Base-by-base conservation (phyloP, 1,140 invertebrate species). In the Trachelipus rathkii region DNA sequence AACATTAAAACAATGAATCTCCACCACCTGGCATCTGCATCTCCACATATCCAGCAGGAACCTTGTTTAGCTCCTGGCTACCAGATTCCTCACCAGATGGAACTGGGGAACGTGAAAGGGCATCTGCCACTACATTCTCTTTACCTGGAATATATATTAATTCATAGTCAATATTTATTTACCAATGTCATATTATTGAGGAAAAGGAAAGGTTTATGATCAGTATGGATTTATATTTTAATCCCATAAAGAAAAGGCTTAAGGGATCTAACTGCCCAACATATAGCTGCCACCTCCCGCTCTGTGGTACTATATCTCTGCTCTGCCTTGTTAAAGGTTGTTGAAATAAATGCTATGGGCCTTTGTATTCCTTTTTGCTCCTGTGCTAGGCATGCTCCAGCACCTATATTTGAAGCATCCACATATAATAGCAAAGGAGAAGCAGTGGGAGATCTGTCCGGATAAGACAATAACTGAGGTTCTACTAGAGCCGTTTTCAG, bases 391-490 rank as follows among this genome's bases (percentile, higher is more conserved):
- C 72, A 73, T 0, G 72, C 72, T 45, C 72, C 44, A 73, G 72
- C 10, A 50, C 72, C 72, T n/a, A 60, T 60, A 13, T 60, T 45
- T 1, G 72, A 73, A 1, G 72, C 72, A 73, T 73, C 72, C 11
- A 73, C 72, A 53, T 50, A 19, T 19, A 72, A 72, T 10, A 24
- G 43, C 19, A 72, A 44, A 19, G 71, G 71, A 33, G 33, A 33
- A 33, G n/a, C n/a, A n/a, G n/a, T n/a, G n/a, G n/a, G n/a, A n/a
- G n/a, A n/a, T n/a, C n/a, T 33, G 33, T 33, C 33, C 1, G 33
- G 33, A 6, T 33, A 33, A 3, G 33, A 3, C 6, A 33, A 33
- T 33, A 33, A 1, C 33, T 33, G 33, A 6, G 33, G 33, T 3
- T 33, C 6, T 33, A 33, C 33, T 33, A 33, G 6, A 3, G 33